Conservation (phyloP, 1,140 invertebrate species). For the Bombus balteatus region DNA sequence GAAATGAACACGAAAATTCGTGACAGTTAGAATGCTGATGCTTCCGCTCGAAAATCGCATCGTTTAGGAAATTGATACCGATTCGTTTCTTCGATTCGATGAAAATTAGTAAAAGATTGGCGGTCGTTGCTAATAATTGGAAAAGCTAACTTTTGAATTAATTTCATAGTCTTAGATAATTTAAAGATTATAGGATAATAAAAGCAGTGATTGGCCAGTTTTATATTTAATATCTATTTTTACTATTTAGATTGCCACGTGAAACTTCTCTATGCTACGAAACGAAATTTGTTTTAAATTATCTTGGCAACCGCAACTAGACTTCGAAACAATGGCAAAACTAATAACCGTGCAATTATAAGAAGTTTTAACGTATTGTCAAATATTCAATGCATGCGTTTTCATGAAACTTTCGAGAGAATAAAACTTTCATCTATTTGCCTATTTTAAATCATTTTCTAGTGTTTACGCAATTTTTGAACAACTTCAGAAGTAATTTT, state of each 20-base stretch:
- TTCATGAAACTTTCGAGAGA: not conserved
- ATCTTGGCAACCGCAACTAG: not conserved
- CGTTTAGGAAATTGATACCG: conserved; percentile 25
- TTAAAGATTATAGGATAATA: not conserved
- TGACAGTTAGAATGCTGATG: not conserved
- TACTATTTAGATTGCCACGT: not conserved
- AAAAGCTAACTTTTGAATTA: too few species aligned
- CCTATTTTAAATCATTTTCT: conserved; percentile 9
- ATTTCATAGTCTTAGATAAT: not conserved
- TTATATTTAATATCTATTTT: not conserved
- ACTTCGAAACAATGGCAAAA: not conserved
- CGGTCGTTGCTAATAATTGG: not conserved
- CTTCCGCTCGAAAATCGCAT: not conserved
- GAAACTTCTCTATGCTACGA: not conserved
- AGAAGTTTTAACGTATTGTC: conserved; percentile 19
- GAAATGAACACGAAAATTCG: conserved; percentile 60
- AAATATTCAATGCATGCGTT: conserved; percentile 4
- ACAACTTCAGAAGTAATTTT: not conserved
- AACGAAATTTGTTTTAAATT: conserved; percentile 5
- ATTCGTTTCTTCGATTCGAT: not conserved
- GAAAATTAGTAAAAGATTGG: not conserved
- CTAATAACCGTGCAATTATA: conserved; percentile 12
- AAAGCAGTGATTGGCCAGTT: not conserved
- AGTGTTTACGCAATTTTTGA: not conserved
- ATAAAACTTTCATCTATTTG: conserved; percentile 12